Base-by-base conservation (phyloP, 2,113 vertebrate species). In the Colossoma macropomum region DNA sequence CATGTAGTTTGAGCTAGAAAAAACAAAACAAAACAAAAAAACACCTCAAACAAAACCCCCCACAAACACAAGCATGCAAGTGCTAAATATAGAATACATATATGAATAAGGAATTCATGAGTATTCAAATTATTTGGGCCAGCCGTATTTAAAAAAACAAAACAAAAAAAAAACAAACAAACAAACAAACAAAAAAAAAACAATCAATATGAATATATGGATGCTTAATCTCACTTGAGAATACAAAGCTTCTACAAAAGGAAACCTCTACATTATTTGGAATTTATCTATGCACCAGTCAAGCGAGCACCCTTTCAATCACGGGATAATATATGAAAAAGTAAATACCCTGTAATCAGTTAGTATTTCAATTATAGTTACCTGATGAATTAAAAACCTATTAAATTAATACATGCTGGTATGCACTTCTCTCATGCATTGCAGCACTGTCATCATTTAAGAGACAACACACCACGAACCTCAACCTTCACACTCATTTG, bases 281-380 rank as follows among this genome's bases (percentile, higher is more conserved):
- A 65, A 41, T n/a, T 41, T 72, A 28, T 63, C 19, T 60, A 32
- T 8, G 30, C 76, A 56, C 54, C 25, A 45, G 68, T 68, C 17
- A 48, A 30, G 52, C 32, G 9, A 60, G 68, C 68, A 81, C 79
- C 56, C 16, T 72, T 80, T 21, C 19, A 41, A 70, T 45, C 34
- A 70, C 34, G 11, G 38, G 7, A 38, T 69, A n/a, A 21, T 19
- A 48, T 17, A 48, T 2, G 19, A 10, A 38, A 15, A 41, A 30
- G 13, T 12, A 71, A 60, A 23, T 59, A 81, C 80, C 80, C 80
- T 81, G 80, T 75, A 13, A 54, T 75, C 7, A 17, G 41, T 12
- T 19, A 12, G 1, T 23, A 79, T 56, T 79, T 68, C 13, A 25
- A 54, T 34, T 32, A 19, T 9, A 12, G 23, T 34, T 21, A 45